Percentiles rank a stretch among this genome's conserved stretches.
phyloP scores from a whole-genome alignment of 2,797 vertebrate genomes.

The Enteromius paludinosus region DNA sequence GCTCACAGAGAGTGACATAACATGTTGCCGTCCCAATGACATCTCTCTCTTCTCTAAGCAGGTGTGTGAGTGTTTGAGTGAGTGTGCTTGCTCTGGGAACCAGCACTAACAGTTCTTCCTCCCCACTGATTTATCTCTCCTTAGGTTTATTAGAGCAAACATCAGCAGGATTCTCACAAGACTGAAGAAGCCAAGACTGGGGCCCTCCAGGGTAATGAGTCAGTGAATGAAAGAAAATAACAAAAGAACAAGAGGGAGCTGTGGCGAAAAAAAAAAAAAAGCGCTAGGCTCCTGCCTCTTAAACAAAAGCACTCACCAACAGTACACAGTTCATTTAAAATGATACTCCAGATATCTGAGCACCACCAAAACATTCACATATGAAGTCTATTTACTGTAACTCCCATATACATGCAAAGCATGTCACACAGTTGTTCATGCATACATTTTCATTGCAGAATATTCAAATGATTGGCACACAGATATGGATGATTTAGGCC shows the following conservation, averaged over 20 bases:
- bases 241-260: constrained; percentile 68
- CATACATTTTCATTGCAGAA: not conserved
- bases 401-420: constrained; percentile 78
- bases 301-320: constrained; percentile 83
- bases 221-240: constrained; percentile 80
- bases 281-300: constrained; percentile 88
- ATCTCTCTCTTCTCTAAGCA: constrained; percentile 81
- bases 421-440: not conserved
- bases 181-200: constrained; percentile 96
- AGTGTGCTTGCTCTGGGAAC: constrained; percentile 59
- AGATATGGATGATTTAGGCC: not conserved
- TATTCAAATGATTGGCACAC: constrained; percentile 65
- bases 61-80: constrained; percentile 66
- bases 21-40: constrained; percentile 80
- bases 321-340: constrained; percentile 83
- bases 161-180: constrained; percentile 91
- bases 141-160: constrained; percentile 99
- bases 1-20: constrained; percentile 59
- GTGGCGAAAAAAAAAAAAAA: constrained; percentile 79
- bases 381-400: constrained; percentile 54
- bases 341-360: constrained; percentile 65
- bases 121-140: constrained; percentile 99
- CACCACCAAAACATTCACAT: constrained; percentile 2
- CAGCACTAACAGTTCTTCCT: constrained; percentile 96
- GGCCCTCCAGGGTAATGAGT: constrained; percentile 97